Evolutionary conservation across 2,888 invertebrate genomes (phyloP).

Genomic region (Automeris io): DNA sequence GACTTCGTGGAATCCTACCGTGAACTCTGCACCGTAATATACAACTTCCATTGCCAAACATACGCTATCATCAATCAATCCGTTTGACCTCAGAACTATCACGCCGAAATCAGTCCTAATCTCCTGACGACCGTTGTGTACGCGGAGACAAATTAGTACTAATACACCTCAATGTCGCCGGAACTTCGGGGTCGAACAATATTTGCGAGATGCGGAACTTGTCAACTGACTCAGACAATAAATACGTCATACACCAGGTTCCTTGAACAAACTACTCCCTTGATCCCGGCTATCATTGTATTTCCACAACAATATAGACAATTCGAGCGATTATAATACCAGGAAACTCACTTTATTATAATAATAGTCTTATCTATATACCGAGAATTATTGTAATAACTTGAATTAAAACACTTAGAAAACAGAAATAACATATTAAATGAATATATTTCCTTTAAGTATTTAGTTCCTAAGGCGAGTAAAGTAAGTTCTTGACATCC

Average conservation of each 20-base stretch:
- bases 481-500: too few species aligned
- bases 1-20: neutral
- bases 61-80: constrained; percentile 51
- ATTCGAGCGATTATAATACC: constrained; percentile 1
- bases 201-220: neutral
- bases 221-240: neutral
- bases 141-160: constrained; percentile 38
- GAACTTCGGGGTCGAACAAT: constrained; percentile 2
- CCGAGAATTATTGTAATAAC: neutral
- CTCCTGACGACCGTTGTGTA: constrained; percentile 32
- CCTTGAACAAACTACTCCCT: neutral
- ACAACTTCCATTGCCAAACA: constrained; percentile 48
- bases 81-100: constrained; percentile 51
- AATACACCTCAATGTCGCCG: constrained; percentile 55
- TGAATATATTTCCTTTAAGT: too few species aligned
- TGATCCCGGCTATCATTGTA: constrained; percentile 5
- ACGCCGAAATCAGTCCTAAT: constrained; percentile 56
- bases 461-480: too few species aligned
- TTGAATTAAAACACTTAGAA: neutral
- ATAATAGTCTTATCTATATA: neutral
- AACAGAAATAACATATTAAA: neutral
- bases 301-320: neutral
- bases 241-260: neutral
- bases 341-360: neutral
- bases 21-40: constrained; percentile 5